Evolutionary conservation across 2,888 invertebrate species (phyloP), one percentile per base, ranked within the genome.

Genomic region (Drosophila subquinaria): DNA sequence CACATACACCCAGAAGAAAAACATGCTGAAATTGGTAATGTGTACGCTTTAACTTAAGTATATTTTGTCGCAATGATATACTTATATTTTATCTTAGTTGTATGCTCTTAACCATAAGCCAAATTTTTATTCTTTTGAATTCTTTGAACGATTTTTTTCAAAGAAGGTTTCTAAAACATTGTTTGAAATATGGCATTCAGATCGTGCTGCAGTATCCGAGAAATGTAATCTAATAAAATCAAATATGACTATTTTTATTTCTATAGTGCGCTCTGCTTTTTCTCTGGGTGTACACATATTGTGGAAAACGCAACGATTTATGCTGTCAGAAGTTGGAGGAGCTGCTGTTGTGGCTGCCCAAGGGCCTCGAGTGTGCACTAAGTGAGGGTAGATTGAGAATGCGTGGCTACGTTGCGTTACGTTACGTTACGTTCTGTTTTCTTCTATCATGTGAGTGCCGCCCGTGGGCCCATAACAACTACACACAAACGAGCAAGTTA

Each of bases 221-320:
- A 27, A 27, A 6, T 27, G 27, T 27, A 5, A 3, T 3, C 0
- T 27, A 8, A 30, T 30, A 8, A 30, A 30, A 30, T 6, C 8
- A 1, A 2, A 30, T 30, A 8, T 30, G 27, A 30, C 8, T 30
- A 8, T 30, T 0, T 30, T 30, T 30, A 30, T 8, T 6, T 8
- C 8, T 6, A 30, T 1, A 5, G 6, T n/a, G n/a, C 38, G 6
- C 6, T 27, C 8, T 30, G 8, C 1, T 38, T n/a, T 38, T n/a
- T n/a, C 38, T 38, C n/a, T n/a, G 38, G 6, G 38, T 38, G 38
- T 38, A 52, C 53, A 47, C 62, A 59, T 59, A 55, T 59, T 61
- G 74, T 52, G 56, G 74, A 63, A 61, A 67, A 57, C 53, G 72
- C 86, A 71, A 64, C 88, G 82, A 89, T 86, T 88, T 88, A 89